Evolutionary conservation across 2,888 invertebrate genomes (phyloP).

Genomic region (Lamellibrachia satsuma): DNA sequence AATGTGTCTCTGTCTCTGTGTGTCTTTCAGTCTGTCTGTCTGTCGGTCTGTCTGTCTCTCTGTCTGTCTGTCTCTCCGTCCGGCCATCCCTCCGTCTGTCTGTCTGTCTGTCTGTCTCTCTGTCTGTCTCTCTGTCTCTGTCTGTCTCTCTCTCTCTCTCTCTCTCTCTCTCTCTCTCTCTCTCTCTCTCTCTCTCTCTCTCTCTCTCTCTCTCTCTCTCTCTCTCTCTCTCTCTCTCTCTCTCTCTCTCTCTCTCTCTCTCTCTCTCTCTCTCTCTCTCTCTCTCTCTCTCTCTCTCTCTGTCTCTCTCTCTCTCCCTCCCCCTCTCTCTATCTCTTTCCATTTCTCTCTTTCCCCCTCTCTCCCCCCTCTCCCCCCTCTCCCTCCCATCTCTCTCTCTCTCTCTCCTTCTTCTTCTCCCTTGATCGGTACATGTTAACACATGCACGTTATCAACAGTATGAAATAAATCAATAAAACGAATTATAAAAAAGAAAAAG

Average conservation of each 20-base stretch:
- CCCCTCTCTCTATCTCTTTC: background rate
- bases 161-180: constrained; percentile 19
- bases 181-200: background rate
- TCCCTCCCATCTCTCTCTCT: background rate
- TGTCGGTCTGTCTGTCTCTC: too few species aligned
- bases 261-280: constrained; percentile 13
- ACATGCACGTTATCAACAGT: too few species aligned
- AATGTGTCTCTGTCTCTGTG: background rate
- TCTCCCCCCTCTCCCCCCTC: background rate
- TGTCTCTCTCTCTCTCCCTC: background rate
- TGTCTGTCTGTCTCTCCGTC: too few species aligned
- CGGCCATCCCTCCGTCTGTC: too few species aligned
- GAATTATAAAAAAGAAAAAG: too few species aligned
- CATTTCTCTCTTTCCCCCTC: background rate
- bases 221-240: too few species aligned
- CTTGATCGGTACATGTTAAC: background rate
- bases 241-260: constrained; percentile 13
- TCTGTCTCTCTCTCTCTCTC: constrained; percentile 18
- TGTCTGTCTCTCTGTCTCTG: background rate
- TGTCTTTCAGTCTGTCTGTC: constrained; percentile 7
- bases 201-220: too few species aligned
- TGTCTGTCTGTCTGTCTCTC: background rate
- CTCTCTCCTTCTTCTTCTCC: constrained; percentile 1
- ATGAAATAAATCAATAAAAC: too few species aligned
- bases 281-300: constrained; percentile 19